A percentile compares a stretch with the other conserved stretches of the same genome.
Evolutionary conservation across 1,140 invertebrate genomes (phyloP).

Genomic region (Drosophila melanogaster): Release_6_plus_ISO1_MT NC_004354.4:16603501-16604000

Average conservation of each 20-base stretch:
- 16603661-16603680: conserved; percentile 88
- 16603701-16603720: conserved; percentile 86
- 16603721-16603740: conserved; percentile 85
- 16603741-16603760: not conserved
- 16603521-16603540: conserved; percentile 85
- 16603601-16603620: too few species aligned
- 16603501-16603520: conserved; percentile 88
- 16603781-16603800: not conserved
- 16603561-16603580: conserved; percentile 9
- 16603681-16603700: conserved; percentile 88
- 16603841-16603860: conserved; percentile 88
- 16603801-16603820: conserved; percentile 85
- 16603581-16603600: not conserved
- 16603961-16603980: not conserved
- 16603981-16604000: not conserved
- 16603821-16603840: conserved; percentile 86
- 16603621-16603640: conserved; percentile 80
- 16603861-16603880: conserved; percentile 86
- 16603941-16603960: conserved; percentile 1
- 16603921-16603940: not conserved
- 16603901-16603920: conserved; percentile 54
- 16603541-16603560: conserved; percentile 87
- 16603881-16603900: conserved; percentile 86
- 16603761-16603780: not conserved
- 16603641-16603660: conserved; percentile 85